Conservation (phyloP, 2,113 vertebrate genomes). For the Myotis lucifugus region DNA sequence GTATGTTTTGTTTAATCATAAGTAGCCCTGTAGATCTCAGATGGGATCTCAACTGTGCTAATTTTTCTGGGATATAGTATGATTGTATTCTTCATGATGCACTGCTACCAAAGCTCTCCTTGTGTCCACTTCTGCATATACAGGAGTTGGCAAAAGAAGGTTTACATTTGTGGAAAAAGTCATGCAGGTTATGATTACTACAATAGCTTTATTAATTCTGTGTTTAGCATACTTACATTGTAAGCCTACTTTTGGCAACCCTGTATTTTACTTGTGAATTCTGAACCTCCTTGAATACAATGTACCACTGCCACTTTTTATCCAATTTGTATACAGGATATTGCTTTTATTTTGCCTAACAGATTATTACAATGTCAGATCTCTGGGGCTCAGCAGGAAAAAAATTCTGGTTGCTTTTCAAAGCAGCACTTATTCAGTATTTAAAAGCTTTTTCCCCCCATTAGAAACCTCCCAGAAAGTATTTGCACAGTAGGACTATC, state of each 20-base stretch:
- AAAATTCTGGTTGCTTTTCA: background rate
- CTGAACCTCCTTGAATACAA: background rate
- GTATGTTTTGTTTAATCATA: background rate
- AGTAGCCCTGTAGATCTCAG: background rate
- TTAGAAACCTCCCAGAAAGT: conserved; percentile 24
- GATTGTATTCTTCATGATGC: background rate
- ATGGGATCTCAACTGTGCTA: background rate
- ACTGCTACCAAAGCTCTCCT: background rate
- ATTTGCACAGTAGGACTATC: background rate
- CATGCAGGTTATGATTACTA: too few relatives aligned
- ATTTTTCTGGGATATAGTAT: background rate
- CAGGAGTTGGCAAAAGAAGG: background rate
- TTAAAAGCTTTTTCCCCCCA: background rate
- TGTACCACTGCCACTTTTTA: background rate
- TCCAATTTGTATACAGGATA: background rate
- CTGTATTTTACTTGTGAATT: background rate
- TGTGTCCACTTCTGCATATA: background rate
- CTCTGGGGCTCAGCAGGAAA: background rate
- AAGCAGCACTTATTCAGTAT: background rate
- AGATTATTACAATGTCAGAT: background rate
- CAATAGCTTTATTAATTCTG: too few relatives aligned
- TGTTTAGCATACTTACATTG: too few relatives aligned
- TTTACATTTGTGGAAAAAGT: too few relatives aligned
- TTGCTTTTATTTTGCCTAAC: background rate
- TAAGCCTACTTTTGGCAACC: too few relatives aligned